Base-by-base conservation (phyloP, 2,113 vertebrate genomes). In the Glaucomys volans region DNA sequence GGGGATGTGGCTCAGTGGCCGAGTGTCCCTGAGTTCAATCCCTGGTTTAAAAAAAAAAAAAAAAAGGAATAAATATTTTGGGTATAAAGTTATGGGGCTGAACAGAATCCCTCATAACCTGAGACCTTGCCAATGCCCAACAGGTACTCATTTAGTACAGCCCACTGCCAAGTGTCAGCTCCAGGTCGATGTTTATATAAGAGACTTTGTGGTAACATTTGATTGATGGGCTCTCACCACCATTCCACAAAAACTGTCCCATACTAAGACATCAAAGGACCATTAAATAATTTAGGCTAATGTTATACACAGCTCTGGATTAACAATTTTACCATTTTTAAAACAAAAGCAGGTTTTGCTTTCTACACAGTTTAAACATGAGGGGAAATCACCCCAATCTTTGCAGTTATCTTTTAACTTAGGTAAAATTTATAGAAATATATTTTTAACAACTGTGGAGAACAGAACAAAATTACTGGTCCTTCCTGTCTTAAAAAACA, bases 261-360 rank as follows among this genome's bases (percentile, higher is more conserved):
- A 74, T 94, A 96, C 95, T 91, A 95, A 91, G 89, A 98, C 54
- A 94, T 95, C 86, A 88, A 30, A 97, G 92, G 59, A 94, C 37
- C 91, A 91, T 77, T 96, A 97, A 97, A 98, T 85, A 97, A 95
- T 59, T 26, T 94, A 79, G 77, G 87, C 35, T 69, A 87, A 95
- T 64, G 17, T 75, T 96, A 89, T n/a, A 62, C 0, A 84, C 59
- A 95, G 88, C 71, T 96, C n/a, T 54, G 75, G 75, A 84, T 84
- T 69, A 93, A 59, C 59, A 95, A 86, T 57, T 89, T 54, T 1
- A 96, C 62, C 44, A 77, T 57, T 89, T 96, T 87, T 42, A 77
- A 24, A 96, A 87, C 24, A 93, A 97, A 96, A 96, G 37, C 42
- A 97, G 69, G 13, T 79, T 91, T 71, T 91, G 47, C 64, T 97